phyloP scores from a whole-genome alignment of 2,888 invertebrate species.

The Rapana venosa region DNA sequence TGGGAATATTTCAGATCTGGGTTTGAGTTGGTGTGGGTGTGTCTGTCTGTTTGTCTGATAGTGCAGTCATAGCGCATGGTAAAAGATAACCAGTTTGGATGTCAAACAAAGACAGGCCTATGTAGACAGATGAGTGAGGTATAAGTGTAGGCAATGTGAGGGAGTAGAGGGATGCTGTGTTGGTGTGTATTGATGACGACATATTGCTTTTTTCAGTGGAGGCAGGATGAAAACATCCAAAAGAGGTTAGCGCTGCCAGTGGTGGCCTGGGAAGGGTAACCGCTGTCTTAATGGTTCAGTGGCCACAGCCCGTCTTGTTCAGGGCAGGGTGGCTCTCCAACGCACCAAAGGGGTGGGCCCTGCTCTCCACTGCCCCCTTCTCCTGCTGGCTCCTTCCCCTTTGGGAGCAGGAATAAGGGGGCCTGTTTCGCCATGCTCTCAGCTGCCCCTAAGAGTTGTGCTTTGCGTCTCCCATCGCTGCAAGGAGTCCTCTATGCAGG shows the following conservation, averaged over 20 bases:
- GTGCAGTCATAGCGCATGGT: too few relatives aligned
- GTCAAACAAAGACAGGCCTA: background rate
- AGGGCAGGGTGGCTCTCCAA: slow-evolving; percentile 5
- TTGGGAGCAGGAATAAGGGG: background rate
- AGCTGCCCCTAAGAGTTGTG: background rate
- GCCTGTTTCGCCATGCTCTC: background rate
- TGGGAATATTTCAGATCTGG: too few relatives aligned
- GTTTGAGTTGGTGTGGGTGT: too few relatives aligned
- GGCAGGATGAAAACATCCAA: slow-evolving; percentile 44
- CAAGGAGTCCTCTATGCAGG: background rate
- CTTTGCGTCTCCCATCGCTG: background rate
- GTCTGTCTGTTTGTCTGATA: too few relatives aligned
- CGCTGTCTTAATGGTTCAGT: slow-evolving; percentile 25
- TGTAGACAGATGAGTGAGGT: background rate
- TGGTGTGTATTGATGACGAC: slow-evolving; percentile 24
- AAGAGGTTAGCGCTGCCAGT: slow-evolving; percentile 40
- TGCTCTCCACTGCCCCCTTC: background rate
- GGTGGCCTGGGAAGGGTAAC: slow-evolving; percentile 27
- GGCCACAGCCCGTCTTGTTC: slow-evolving; percentile 26
- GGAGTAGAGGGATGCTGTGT: background rate
- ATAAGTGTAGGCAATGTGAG: background rate
- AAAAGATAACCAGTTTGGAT: too few relatives aligned
- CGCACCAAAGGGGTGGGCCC: background rate
- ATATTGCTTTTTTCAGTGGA: slow-evolving; percentile 44
- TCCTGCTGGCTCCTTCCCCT: slow-evolving; percentile 15